These are phyloP conservation scores for Ceramica pisi DNA, from an alignment of 2,888 invertebrate species.

Conservation along the genomic window DNA sequence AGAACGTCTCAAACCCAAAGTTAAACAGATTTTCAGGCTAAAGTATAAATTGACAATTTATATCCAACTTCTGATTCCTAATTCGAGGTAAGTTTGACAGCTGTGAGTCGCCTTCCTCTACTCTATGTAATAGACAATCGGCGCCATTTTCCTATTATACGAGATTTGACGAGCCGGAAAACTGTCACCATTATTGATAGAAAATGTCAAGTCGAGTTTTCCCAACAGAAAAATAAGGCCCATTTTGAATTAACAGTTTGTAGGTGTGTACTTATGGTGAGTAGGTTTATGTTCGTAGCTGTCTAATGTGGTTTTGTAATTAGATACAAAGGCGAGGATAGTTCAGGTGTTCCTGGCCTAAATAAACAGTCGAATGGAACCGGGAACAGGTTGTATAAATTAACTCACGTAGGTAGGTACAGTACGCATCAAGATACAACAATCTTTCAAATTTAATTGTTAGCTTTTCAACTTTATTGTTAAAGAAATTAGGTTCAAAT, in stretches of 20 bases:
- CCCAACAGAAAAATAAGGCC: neutral
- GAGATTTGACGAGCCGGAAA: neutral
- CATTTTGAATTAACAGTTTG: neutral
- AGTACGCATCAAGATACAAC: no score
- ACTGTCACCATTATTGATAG: neutral
- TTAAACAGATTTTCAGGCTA: neutral
- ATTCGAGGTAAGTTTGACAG: slow-evolving; percentile 4
- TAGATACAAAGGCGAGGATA: slow-evolving; percentile 47
- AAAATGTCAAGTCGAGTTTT: slow-evolving; percentile 2
- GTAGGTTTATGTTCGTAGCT: slow-evolving; percentile 1
- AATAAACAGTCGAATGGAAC: slow-evolving; percentile 58
- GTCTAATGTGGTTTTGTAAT: slow-evolving; percentile 38
- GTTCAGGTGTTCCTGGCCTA: slow-evolving; percentile 45
- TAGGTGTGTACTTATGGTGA: neutral
- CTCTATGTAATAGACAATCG: neutral
- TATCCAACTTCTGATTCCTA: neutral
- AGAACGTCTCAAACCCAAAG: neutral
- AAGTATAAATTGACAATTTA: no score
- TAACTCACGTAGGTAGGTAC: slow-evolving; percentile 20
- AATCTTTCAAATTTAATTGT: no score
- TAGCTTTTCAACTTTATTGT: no score
- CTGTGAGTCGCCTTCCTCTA: neutral
- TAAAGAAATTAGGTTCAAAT: no score
- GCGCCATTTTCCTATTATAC: neutral
- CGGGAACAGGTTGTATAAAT: slow-evolving; percentile 51